Conservation (phyloP, 2,888 invertebrate species). For the Cactoblastis cactorum region DNA sequence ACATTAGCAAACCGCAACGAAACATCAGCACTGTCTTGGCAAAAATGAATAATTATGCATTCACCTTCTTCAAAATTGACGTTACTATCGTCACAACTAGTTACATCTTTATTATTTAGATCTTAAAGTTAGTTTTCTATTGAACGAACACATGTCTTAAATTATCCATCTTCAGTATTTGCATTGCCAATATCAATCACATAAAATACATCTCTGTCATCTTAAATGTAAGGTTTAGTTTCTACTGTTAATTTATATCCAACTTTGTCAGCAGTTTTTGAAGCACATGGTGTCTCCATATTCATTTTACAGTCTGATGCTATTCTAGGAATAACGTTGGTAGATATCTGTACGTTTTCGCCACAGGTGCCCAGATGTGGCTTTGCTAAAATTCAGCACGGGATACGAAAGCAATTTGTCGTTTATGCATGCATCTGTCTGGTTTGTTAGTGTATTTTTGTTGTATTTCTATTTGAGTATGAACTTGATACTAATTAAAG, state of each 20-base stretch:
- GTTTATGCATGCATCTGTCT: slow-evolving; percentile 51
- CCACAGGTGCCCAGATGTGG: slow-evolving; percentile 75
- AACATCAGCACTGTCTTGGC: slow-evolving; percentile 61
- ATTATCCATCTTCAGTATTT: slow-evolving; percentile 35
- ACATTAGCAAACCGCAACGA: slow-evolving; percentile 65
- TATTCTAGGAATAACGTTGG: slow-evolving; percentile 76
- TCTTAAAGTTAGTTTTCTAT: background rate
- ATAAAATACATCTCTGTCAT: slow-evolving; percentile 14
- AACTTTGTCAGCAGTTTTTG: slow-evolving; percentile 54
- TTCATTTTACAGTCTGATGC: slow-evolving; percentile 77
- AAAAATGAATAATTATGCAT: slow-evolving; percentile 69
- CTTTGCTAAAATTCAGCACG: slow-evolving; percentile 53
- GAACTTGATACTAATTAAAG: slow-evolving; percentile 64
- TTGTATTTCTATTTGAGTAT: slow-evolving; percentile 41
- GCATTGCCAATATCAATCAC: slow-evolving; percentile 19
- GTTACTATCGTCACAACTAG: background rate
- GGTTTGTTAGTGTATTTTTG: slow-evolving; percentile 58
- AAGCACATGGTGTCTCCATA: slow-evolving; percentile 68
- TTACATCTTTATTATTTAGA: background rate
- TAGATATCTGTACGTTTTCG: slow-evolving; percentile 66
- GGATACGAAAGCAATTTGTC: slow-evolving; percentile 53
- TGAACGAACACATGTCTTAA: slow-evolving; percentile 40
- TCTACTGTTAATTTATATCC: slow-evolving; percentile 21
- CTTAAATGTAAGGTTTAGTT: slow-evolving; percentile 33
- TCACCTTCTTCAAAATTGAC: slow-evolving; percentile 16